These are phyloP conservation scores for Lacerta viridis DNA, from an alignment of 2,797 vertebrate species.

Conservation along the genomic window DNA sequence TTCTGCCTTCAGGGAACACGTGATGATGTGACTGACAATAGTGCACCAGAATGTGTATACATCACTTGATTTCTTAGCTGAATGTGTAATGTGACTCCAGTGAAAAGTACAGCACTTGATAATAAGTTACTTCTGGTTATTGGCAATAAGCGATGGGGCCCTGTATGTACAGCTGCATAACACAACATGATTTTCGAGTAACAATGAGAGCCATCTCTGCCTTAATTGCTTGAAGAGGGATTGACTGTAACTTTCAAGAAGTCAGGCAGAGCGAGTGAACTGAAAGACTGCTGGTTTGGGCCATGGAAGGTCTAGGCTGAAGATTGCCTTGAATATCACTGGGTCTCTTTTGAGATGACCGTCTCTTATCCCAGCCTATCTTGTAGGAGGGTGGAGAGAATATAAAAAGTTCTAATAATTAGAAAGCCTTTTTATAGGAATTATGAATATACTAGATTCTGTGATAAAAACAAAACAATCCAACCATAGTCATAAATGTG, in stretches of 20 bases:
- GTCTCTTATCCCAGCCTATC: background rate
- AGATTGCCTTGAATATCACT: background rate
- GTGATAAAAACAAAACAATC: background rate
- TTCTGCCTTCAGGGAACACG: no score
- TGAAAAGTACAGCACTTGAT: background rate
- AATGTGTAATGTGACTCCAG: background rate
- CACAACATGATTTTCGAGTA: background rate
- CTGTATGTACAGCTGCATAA: background rate
- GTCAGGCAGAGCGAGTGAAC: background rate
- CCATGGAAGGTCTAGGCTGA: background rate
- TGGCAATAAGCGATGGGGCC: no score
- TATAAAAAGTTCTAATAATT: background rate
- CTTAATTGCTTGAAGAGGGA: background rate
- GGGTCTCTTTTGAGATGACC: background rate
- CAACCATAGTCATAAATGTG: background rate
- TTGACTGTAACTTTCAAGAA: background rate
- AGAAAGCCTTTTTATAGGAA: background rate
- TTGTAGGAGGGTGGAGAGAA: background rate
- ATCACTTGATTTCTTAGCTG: background rate
- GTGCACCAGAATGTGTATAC: background rate
- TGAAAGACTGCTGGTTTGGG: background rate
- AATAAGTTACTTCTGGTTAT: background rate
- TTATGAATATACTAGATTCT: background rate
- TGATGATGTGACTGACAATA: no score
- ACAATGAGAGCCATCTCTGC: background rate